Base-by-base conservation (phyloP, 2,113 vertebrate genomes). In the Hoplias malabaricus region DNA sequence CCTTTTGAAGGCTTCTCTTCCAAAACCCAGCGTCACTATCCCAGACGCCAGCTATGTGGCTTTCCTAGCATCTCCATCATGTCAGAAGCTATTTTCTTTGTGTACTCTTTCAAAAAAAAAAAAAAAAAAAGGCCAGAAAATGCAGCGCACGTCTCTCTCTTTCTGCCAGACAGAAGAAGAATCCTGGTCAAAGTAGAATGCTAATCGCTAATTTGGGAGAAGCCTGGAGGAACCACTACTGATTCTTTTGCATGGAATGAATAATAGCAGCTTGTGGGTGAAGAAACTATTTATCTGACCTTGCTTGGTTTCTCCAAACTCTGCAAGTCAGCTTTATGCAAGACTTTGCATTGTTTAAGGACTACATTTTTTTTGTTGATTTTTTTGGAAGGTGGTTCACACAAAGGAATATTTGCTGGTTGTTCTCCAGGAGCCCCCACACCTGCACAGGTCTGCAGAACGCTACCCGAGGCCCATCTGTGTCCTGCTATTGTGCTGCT, bases 191-290 rank as follows among this genome's bases (percentile, higher is more conserved):
- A 40, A 69, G 54, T 27, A 69, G 34, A 16, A 77, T 69, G 50
- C 42, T 69, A 77, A 77, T 65, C 48, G 25, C 63, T 69, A 77
- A 66, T 56, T 77, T 27, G 42, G 12, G 53, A 46, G 36, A 36
- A 66, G 65, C 50, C 33, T 34, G 34, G 27, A 46, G 65, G 65
- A 69, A 33, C 68, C 5, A 13, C 27, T 59, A 59, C 68, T 69
- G 75, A 69, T 77, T 68, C 8, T 71, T 70, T 80, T 86, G 83
- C 88, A 65, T 56, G 84, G 82, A 86, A 87, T 3, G 79, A 83
- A 87, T 88, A 80, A 88, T 89, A 82, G 83, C 78, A 50, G 85
- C 79, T 69, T 50, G 77, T n/a, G 65, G 72, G 77, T 81, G 78
- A 82, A 80, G 27, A 31, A 78, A 84, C 78, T 79, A 68, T 75